Base-by-base conservation (phyloP, 2,888 invertebrate genomes). In the Megaustenia siamemsis region DNA sequence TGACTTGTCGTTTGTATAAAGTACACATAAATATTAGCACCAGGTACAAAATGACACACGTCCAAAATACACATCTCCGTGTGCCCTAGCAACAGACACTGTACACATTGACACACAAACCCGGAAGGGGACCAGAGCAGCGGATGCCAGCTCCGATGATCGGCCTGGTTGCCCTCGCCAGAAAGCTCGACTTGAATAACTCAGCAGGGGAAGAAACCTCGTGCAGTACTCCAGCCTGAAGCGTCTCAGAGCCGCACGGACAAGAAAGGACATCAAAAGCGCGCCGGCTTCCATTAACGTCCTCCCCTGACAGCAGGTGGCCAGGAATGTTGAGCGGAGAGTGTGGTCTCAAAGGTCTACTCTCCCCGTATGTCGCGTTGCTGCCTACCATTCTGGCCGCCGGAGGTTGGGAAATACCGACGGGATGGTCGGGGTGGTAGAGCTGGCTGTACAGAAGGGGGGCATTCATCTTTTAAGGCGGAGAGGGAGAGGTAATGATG, bases 241-340 rank as follows among this genome's bases (percentile, higher is more conserved):
- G 28, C 49, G 32, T 73, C 32, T 21, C 32, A 4, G 32, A 73
- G 49, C 32, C 35, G 32, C 18, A 32, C 0, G 18, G 49, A 5
- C n/a, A n/a, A 28, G 45, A 45, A 28, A 73, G 53, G 73, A 73
- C 73, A 49, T 73, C 73, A 73, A 73, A 73, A 12, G 45, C 45
- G 49, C 73, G 73, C 49, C 18, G 15, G 6, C 32, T 28, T 10
- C 73, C 73, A 73, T 73, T 73, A 73, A 73, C 49, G 73, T 49
- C 43, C 49, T 18, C 49, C 32, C 3, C 12, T 18, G 15, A 2
- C 73, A 32, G 6, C 73, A 73, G 49, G 73, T 28, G 49, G 32
- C 3, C 32, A 10, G 73, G 73, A 73, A 73, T 73, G 12, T 49
- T n/a, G 3, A 18, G 4, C 32, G 15, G 18, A 1, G 73, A 32